phyloP scores from a whole-genome alignment of 2,113 vertebrate genomes.

The Seriola aureovittata region DNA sequence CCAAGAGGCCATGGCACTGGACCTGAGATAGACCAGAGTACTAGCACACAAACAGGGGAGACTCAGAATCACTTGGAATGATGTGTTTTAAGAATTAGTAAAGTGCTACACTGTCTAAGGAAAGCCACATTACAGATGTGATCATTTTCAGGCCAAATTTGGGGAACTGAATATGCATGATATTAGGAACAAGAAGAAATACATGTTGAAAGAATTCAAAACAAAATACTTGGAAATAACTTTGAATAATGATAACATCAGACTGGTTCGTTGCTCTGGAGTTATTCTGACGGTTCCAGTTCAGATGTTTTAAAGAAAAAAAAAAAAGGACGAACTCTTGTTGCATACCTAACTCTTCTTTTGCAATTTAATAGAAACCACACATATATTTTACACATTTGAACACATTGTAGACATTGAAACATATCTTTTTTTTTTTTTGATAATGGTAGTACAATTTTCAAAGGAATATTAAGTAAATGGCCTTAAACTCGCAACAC shows the following conservation, averaged over 20 bases:
- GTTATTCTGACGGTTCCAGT: background rate
- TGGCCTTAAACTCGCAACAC: background rate
- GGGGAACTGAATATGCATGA: background rate
- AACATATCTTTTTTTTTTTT: background rate
- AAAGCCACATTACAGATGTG: background rate
- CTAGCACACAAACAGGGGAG: slow-evolving; percentile 5
- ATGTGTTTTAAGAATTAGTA: slow-evolving; percentile 37
- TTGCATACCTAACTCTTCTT: background rate
- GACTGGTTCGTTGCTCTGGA: background rate
- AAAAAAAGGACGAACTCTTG: background rate
- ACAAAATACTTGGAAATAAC: background rate
- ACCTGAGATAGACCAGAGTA: slow-evolving; percentile 50
- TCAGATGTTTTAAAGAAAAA: background rate
- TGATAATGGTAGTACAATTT: too few relatives aligned
- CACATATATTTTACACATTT: too few relatives aligned
- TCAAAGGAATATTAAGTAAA: too few relatives aligned
- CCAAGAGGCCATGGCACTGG: slow-evolving; percentile 33
- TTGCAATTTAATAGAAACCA: background rate
- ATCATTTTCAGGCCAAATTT: slow-evolving; percentile 1
- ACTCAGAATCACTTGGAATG: slow-evolving; percentile 21
- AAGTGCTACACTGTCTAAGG: background rate
- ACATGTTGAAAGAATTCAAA: background rate
- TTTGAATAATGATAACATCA: background rate
- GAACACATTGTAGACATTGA: background rate
- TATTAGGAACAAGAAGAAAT: background rate